Conservation (phyloP, 2,888 invertebrate genomes). For the Germaria angustata region DNA sequence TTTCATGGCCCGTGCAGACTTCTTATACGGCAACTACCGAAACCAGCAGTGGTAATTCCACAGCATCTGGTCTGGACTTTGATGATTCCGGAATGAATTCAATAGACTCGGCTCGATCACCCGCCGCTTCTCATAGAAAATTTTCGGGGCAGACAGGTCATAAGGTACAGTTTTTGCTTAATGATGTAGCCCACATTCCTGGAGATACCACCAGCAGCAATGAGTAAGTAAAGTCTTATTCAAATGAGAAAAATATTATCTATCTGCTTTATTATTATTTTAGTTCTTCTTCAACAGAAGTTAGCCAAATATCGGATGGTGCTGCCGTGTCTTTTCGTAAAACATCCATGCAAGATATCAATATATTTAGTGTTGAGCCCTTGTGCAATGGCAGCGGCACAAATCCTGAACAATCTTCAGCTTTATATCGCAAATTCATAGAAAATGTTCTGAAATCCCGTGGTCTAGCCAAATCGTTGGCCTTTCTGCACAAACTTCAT, state of each 20-base stretch:
- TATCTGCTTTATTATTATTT: conserved; percentile 9
- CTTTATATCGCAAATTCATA: conserved; percentile 87
- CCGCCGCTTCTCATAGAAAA: conserved; percentile 62
- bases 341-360: conserved; percentile 77
- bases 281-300: conserved; percentile 77
- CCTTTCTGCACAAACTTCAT: conserved; percentile 88
- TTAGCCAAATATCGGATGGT: conserved; percentile 75
- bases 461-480: conserved; percentile 89
- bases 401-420: conserved; percentile 81
- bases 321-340: conserved; percentile 70
- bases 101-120: conserved; percentile 73
- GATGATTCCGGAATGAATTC: conserved; percentile 78
- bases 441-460: conserved; percentile 93
- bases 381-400: conserved; percentile 81
- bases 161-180: conserved; percentile 79
- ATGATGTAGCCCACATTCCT: conserved; percentile 75
- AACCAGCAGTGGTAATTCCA: conserved; percentile 74
- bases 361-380: conserved; percentile 82
- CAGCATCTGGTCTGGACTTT: conserved; percentile 78
- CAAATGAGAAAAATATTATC: background rate
- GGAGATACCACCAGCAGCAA: conserved; percentile 79
- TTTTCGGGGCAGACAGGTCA: conserved; percentile 70
- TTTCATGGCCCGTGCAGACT: conserved; percentile 79
- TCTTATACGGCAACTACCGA: conserved; percentile 73
- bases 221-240: conserved; percentile 73